A percentile compares a stretch with the other conserved stretches of the same genome.
Conservation (phyloP, 2,113 vertebrate genomes). For the Notothenia rossii region DNA sequence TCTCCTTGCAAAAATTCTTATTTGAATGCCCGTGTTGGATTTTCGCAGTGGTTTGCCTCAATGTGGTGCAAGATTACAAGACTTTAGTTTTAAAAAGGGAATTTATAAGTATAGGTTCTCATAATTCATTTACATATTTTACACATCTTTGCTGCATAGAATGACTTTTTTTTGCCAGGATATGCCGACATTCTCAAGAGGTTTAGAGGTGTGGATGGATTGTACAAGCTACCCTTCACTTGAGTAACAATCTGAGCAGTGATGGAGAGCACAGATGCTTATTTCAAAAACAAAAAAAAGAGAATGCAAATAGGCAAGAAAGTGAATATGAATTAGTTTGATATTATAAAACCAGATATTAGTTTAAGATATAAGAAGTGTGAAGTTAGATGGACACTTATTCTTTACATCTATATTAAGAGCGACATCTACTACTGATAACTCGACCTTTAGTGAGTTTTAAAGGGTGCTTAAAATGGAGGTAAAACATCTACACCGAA, state of each 20-base stretch:
- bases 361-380: not conserved
- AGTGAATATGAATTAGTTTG: not conserved
- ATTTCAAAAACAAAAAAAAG: not conserved
- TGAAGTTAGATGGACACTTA: conserved; percentile 21
- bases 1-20: not conserved
- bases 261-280: conserved; percentile 6
- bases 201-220: conserved; percentile 7
- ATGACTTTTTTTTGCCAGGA: conserved; percentile 20
- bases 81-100: conserved; percentile 68
- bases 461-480: conserved; percentile 36
- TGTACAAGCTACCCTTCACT: conserved; percentile 17
- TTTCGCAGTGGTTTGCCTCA: conserved; percentile 10
- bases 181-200: conserved; percentile 16
- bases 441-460: not conserved
- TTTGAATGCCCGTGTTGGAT: conserved; percentile 36
- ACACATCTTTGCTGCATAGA: conserved; percentile 73
- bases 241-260: not conserved
- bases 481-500: conserved; percentile 24
- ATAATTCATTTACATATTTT: conserved; percentile 53
- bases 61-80: conserved; percentile 2
- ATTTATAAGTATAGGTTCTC: conserved; percentile 45
- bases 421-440: conserved; percentile 3
- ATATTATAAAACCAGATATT: not conserved
- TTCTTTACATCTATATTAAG: conserved; percentile 5
- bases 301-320: conserved; percentile 7